Percentiles rank a stretch among this genome's conserved stretches.
phyloP scores from a whole-genome alignment of 2,797 vertebrate genomes.

The Tinamus major region DNA sequence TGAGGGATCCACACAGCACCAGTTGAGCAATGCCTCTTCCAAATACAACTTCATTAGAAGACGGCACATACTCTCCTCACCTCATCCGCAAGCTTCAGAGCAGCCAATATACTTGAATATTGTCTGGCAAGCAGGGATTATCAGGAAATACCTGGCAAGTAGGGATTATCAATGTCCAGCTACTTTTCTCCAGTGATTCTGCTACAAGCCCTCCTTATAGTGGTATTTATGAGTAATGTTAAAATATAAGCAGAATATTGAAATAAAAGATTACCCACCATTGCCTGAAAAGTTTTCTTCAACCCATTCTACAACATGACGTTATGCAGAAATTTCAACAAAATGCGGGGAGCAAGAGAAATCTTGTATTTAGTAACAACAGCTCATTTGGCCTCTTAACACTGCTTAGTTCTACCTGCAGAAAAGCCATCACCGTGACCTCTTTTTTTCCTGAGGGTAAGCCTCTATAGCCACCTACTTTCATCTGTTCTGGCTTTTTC shows the following conservation, averaged over 20 bases:
- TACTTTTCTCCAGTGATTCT: background rate
- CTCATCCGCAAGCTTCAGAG: background rate
- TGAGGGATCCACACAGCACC: background rate
- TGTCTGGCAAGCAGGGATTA: background rate
- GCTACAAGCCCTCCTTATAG: background rate
- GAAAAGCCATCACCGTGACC: background rate
- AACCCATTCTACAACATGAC: background rate
- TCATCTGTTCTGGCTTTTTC: background rate
- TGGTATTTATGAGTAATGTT: background rate
- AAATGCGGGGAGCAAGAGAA: background rate
- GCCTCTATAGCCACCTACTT: background rate
- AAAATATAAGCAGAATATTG: background rate
- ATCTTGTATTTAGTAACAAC: background rate
- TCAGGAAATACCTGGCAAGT: background rate
- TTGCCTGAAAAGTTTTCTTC: background rate
- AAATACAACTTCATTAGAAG: background rate
- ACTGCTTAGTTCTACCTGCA: background rate
- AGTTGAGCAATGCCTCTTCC: background rate
- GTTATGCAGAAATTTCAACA: background rate
- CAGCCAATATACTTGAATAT: background rate
- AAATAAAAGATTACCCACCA: background rate
- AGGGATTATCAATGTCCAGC: background rate
- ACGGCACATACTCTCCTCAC: background rate
- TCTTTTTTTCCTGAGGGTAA: background rate
- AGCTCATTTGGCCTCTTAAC: background rate